Evolutionary conservation across 2,113 vertebrate species (phyloP).

Genomic region (Scomber scombrus): DNA sequence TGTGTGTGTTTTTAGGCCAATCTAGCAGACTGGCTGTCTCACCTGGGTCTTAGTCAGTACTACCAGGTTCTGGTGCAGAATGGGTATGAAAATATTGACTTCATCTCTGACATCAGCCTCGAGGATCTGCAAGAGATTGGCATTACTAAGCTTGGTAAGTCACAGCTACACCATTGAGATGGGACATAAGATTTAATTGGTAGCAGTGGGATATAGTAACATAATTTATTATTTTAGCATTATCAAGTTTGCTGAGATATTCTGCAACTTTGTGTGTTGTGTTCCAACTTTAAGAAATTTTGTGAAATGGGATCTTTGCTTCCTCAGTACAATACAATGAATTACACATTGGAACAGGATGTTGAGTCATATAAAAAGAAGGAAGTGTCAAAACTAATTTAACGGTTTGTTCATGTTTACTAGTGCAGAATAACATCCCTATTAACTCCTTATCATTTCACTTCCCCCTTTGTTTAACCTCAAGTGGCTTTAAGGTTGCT

Average conservation of each 20-base stretch:
- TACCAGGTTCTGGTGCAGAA: conserved; percentile 97
- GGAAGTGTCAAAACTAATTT: too few species aligned
- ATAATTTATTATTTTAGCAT: too few species aligned
- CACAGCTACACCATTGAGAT: not conserved
- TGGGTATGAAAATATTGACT: conserved; percentile 98
- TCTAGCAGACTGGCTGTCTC: conserved; percentile 94
- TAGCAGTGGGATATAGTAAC: too few species aligned
- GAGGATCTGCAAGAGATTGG: conserved; percentile 98
- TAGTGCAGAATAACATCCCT: not conserved
- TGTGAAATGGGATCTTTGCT: too few species aligned
- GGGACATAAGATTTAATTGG: not conserved
- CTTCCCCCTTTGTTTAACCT: too few species aligned
- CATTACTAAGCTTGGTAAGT: conserved; percentile 88
- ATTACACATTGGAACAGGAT: too few species aligned
- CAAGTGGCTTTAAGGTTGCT: too few species aligned
- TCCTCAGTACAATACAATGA: too few species aligned
- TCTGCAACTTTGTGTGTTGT: too few species aligned
- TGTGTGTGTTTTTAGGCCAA: conserved; percentile 86
- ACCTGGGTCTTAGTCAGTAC: conserved; percentile 96
- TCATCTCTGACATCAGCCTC: conserved; percentile 97
- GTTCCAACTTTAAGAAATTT: too few species aligned
- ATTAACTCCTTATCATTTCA: not conserved
- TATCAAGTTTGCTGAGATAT: too few species aligned
- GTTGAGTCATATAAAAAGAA: too few species aligned
- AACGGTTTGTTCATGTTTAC: not conserved